Evolutionary conservation across 2,888 invertebrate genomes (phyloP), one percentile per base, ranked within the genome.

Genomic region (Hyposoter didymator): DNA sequence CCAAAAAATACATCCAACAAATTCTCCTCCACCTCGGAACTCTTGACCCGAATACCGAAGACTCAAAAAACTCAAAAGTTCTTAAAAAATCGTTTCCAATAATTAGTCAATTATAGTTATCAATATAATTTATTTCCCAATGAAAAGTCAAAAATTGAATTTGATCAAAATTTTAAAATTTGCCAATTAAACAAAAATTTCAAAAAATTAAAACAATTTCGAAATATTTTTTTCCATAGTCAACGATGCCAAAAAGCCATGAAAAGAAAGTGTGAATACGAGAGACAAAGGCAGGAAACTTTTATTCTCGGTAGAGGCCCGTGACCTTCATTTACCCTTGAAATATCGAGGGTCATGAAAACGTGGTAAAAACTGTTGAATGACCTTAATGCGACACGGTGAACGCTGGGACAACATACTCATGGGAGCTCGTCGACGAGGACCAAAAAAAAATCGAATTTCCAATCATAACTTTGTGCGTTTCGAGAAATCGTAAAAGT

Each of bases 331-430:
- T 39, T 39, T 8, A 10, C 39, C 39, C 39, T 39, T 10, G 39
- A 39, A 7, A 39, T 8, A 39, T 39, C 1, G 39, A 35, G 35
- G 35, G 0, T 39, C 39, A 39, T 39, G 1, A 10, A 39, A 39
- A 39, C 8, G 10, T 0, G 5, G 6, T 35, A 3, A 35, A 35
- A 35, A 39, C 39, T 10, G 10, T 8, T 39, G 39, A 1, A 39
- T 39, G 39, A 7, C 39, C 39, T 69, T n/a, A 83, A 45, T 43
- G 45, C 32, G 69, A 66, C 59, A n/a, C 69, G 93, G 95, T 45
- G 32, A 85, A 74, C 19, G 96, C 90, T 88, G 96, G 96, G 80
- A 95, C 94, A 86, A 96, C 96, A 93, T 94, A 95, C 84, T 95
- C 95, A 88, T 95, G 95, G 82, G 55, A 55, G 1, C 7, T 2